Evolutionary conservation across 1,140 invertebrate genomes (phyloP).

Genomic region (Sminthurinus signatus): DNA sequence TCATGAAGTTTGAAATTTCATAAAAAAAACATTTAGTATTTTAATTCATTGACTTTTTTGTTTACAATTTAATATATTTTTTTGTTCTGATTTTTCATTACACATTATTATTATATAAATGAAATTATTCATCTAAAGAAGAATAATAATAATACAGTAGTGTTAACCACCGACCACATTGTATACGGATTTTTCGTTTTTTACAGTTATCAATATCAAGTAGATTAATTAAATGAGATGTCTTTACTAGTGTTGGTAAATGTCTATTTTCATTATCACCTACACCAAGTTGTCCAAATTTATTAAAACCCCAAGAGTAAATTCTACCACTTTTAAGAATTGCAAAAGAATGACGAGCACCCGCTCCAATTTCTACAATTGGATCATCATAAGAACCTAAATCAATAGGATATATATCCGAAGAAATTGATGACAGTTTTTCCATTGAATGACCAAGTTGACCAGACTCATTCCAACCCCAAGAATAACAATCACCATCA

Average conservation of each 20-base stretch:
- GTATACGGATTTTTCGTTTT: background rate
- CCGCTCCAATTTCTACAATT: constrained; percentile 55
- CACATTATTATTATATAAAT: background rate
- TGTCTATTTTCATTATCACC: background rate
- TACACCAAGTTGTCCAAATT: constrained; percentile 65
- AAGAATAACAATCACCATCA: constrained; percentile 50
- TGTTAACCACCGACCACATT: background rate
- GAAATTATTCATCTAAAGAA: too few species aligned
- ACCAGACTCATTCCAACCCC: constrained; percentile 59
- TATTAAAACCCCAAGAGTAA: constrained; percentile 82
- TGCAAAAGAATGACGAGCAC: constrained; percentile 77
- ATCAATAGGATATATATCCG: constrained; percentile 31
- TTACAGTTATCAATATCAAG: too few species aligned
- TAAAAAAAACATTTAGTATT: too few species aligned
- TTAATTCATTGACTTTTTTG: too few species aligned
- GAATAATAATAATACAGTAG: too few species aligned
- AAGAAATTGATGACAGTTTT: constrained; percentile 3
- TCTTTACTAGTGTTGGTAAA: background rate
- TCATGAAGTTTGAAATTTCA: too few species aligned
- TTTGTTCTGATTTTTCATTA: too few species aligned
- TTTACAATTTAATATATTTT: too few species aligned
- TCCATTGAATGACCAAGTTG: constrained; percentile 26
- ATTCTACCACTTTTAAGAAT: constrained; percentile 59
- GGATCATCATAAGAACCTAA: constrained; percentile 38
- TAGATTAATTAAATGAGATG: background rate